A percentile compares a stretch with the other conserved stretches of the same genome.
These are phyloP conservation scores for Hyppa rectilinea DNA, from an alignment of 2,888 invertebrate species.

Conservation along the genomic window DNA sequence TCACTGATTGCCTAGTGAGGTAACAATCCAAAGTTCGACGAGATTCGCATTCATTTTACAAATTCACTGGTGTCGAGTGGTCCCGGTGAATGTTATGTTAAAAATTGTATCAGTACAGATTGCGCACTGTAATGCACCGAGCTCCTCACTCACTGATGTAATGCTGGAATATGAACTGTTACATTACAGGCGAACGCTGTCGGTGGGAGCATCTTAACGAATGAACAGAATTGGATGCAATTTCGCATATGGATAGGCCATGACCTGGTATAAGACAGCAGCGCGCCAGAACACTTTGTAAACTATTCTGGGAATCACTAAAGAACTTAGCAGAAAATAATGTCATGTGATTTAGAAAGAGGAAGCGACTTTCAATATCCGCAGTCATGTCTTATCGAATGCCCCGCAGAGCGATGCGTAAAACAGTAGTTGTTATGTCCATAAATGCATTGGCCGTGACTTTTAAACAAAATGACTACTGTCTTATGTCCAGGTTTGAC, in stretches of 20 bases:
- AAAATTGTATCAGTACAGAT: no score
- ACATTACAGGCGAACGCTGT: neutral
- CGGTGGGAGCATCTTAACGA: no score
- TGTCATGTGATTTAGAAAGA: neutral
- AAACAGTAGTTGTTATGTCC: neutral
- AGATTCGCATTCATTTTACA: no score
- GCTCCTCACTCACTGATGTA: neutral
- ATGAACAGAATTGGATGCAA: neutral
- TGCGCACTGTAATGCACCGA: no score
- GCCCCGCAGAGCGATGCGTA: neutral
- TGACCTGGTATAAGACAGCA: no score
- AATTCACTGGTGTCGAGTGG: no score
- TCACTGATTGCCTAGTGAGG: no score
- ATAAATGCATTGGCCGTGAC: constrained; percentile 17
- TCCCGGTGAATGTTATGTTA: no score
- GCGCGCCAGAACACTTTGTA: no score
- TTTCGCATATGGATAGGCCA: neutral
- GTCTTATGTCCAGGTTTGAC: constrained; percentile 13
- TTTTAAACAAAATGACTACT: constrained; percentile 6
- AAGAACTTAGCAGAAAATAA: neutral
- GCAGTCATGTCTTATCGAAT: neutral
- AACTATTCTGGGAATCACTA: neutral
- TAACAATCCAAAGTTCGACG: no score
- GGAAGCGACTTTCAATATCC: neutral
- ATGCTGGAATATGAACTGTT: neutral